phyloP scores from a whole-genome alignment of 2,888 invertebrate genomes.

The Drosophila incognita region DNA sequence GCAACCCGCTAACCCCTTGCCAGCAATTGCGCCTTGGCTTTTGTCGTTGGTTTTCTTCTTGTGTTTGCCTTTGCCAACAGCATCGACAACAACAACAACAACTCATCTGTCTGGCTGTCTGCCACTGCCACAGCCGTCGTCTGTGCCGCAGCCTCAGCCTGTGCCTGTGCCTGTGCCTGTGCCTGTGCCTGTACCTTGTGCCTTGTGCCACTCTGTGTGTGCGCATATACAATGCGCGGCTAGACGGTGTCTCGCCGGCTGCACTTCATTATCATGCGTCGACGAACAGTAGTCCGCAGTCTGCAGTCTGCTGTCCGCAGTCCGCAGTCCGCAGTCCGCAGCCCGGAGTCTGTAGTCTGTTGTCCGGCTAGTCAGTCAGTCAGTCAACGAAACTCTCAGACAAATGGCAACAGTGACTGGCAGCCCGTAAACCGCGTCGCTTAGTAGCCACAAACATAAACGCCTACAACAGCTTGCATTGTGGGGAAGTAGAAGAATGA shows the following conservation, averaged over 20 bases:
- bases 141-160: constrained; percentile 19
- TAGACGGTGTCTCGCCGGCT: constrained; percentile 84
- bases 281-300: constrained; percentile 62
- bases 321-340: constrained; percentile 15
- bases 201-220: constrained; percentile 40
- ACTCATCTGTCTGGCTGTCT: constrained; percentile 25
- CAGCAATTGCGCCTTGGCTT: constrained; percentile 37
- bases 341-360: constrained; percentile 21
- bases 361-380: constrained; percentile 45
- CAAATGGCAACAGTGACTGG: constrained; percentile 37
- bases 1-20: constrained; percentile 5
- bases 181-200: constrained; percentile 15
- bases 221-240: constrained; percentile 75
- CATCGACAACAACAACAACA: constrained; percentile 33
- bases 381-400: constrained; percentile 26
- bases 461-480: constrained; percentile 75
- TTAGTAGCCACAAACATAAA: constrained; percentile 46
- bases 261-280: constrained; percentile 82
- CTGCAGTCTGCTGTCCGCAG: constrained; percentile 49
- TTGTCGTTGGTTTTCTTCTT: constrained; percentile 40
- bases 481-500: constrained; percentile 19
- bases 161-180: not conserved
- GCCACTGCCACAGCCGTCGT: constrained; percentile 28
- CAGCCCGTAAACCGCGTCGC: constrained; percentile 48
- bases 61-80: constrained; percentile 48